Percentiles rank a stretch among this genome's conserved stretches.
phyloP scores from a whole-genome alignment of 1,140 invertebrate species.

The Andricus grossulariae region DNA sequence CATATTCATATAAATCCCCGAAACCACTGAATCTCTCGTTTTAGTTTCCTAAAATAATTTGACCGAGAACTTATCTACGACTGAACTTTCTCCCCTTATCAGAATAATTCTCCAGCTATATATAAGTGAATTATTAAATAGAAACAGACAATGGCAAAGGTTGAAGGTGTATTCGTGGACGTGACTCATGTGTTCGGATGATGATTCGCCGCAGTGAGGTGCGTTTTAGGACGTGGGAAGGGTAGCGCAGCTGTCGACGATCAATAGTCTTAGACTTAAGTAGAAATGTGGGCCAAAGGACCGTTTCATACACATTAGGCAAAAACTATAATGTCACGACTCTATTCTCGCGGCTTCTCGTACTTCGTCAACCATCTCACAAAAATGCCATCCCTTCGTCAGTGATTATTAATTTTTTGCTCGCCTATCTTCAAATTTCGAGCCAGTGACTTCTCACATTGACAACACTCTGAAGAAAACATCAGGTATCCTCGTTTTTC shows the following conservation, averaged over 20 bases:
- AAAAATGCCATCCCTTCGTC: no score
- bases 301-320: conserved; percentile 17
- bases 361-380: neutral
- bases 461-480: neutral
- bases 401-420: neutral
- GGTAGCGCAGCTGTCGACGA: conserved; percentile 30
- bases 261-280: conserved; percentile 31
- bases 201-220: conserved; percentile 21
- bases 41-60: neutral
- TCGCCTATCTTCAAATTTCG: neutral
- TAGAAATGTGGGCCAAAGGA: conserved; percentile 29
- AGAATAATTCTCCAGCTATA: neutral
- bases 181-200: neutral
- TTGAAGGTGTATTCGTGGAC: conserved; percentile 24
- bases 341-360: neutral
- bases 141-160: neutral
- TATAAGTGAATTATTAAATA: neutral
- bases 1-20: no score
- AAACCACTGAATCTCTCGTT: neutral
- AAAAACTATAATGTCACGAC: conserved; percentile 28
- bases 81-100: neutral
- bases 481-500: neutral
- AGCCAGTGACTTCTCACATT: neutral
- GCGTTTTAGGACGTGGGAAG: conserved; percentile 7
- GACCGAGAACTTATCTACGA: neutral